Evolutionary conservation across 2,888 invertebrate genomes (phyloP).

Genomic region (Diaprepes abbreviatus): DNA sequence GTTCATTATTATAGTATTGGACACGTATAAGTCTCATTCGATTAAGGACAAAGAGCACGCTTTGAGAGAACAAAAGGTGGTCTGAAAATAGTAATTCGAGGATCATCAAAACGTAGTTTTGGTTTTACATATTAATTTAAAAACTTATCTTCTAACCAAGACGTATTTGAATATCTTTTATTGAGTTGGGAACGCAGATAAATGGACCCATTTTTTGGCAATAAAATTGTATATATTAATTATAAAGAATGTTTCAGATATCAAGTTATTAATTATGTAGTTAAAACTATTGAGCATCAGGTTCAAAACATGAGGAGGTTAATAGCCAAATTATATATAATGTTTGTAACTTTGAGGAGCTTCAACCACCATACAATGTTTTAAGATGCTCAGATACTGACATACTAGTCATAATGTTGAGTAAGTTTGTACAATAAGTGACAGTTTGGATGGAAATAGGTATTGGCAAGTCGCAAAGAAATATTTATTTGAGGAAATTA

Average conservation of each 20-base stretch:
- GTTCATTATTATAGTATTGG: slow-evolving; percentile 17
- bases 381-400: too few relatives aligned
- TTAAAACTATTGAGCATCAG: slow-evolving; percentile 35
- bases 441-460: slow-evolving; percentile 18
- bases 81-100: slow-evolving; percentile 51
- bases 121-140: slow-evolving; percentile 53
- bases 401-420: too few relatives aligned
- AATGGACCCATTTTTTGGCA: slow-evolving; percentile 54
- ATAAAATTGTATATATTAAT: slow-evolving; percentile 50
- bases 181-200: slow-evolving; percentile 55
- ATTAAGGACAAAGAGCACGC: slow-evolving; percentile 51
- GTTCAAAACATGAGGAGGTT: slow-evolving; percentile 46
- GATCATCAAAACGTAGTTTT: slow-evolving; percentile 51
- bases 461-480: slow-evolving; percentile 27
- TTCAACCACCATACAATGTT: too few relatives aligned
- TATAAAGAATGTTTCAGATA: too few relatives aligned
- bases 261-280: slow-evolving; percentile 51
- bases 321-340: too few relatives aligned
- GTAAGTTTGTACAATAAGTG: slow-evolving; percentile 2
- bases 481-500: slow-evolving; percentile 20
- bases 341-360: too few relatives aligned
- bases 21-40: slow-evolving; percentile 34
- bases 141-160: too few relatives aligned
- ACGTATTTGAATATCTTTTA: too few relatives aligned
- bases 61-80: slow-evolving; percentile 42